Conservation (phyloP, 2,888 invertebrate genomes). For the Dioctria rufipes region DNA sequence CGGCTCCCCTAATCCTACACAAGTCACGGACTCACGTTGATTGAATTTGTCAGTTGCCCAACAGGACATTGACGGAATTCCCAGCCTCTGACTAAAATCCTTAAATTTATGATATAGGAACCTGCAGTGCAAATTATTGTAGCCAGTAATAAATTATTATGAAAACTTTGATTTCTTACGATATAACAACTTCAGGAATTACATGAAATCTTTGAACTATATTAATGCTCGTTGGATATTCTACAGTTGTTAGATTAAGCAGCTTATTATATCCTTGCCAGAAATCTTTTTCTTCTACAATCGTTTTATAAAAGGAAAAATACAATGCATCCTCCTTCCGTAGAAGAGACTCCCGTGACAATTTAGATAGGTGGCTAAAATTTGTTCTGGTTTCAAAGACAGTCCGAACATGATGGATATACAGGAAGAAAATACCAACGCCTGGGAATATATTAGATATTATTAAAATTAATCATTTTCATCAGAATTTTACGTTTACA, state of each 20-base stretch:
- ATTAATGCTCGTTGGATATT: constrained; percentile 86
- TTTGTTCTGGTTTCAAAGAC: constrained; percentile 89
- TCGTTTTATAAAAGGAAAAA: constrained; percentile 89
- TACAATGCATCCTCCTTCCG: constrained; percentile 92
- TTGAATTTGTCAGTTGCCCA: constrained; percentile 70
- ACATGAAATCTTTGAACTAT: constrained; percentile 87
- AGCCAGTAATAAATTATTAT: constrained; percentile 42
- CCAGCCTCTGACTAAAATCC: constrained; percentile 58
- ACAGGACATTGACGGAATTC: constrained; percentile 66
- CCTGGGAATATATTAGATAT: constrained; percentile 71
- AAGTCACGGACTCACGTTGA: constrained; percentile 73
- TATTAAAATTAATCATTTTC: no score
- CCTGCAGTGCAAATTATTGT: constrained; percentile 50
- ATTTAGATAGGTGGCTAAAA: constrained; percentile 85
- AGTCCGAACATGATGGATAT: constrained; percentile 77
- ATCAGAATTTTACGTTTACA: no score
- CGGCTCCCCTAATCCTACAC: constrained; percentile 86
- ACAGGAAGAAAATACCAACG: constrained; percentile 74
- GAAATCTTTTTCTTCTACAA: constrained; percentile 79
- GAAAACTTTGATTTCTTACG: constrained; percentile 62
- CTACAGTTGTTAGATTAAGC: constrained; percentile 83
- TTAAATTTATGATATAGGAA: constrained; percentile 59
- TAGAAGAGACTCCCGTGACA: constrained; percentile 89
- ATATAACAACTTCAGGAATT: constrained; percentile 82
- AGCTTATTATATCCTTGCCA: constrained; percentile 76